These are phyloP conservation scores for Xyrichtys novacula DNA, from an alignment of 2,797 vertebrate genomes.

Conservation along the genomic window DNA sequence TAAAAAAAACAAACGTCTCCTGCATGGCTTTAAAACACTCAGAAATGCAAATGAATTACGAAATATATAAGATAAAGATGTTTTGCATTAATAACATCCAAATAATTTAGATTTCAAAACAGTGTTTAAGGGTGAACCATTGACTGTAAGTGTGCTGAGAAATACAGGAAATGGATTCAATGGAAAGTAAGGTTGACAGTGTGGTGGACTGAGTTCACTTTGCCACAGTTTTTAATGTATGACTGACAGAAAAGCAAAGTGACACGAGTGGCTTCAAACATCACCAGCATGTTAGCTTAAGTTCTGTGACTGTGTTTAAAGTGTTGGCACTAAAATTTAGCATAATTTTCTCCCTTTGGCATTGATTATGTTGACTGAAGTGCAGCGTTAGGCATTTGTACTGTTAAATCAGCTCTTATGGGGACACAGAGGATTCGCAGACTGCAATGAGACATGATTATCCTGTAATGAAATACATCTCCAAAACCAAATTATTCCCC, in stretches of 20 bases:
- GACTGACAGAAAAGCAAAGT: too few relatives aligned
- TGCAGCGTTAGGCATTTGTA: background rate
- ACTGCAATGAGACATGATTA: background rate
- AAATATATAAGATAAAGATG: constrained; percentile 9
- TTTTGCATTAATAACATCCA: constrained; percentile 7
- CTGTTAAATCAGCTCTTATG: constrained; percentile 7
- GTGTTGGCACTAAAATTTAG: background rate
- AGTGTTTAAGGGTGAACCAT: background rate
- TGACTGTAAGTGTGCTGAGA: background rate
- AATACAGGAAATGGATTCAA: background rate
- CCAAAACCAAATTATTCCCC: background rate
- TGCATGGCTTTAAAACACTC: constrained; percentile 6
- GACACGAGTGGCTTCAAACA: background rate
- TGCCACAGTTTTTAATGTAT: too few relatives aligned
- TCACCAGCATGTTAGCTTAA: background rate
- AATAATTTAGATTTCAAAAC: constrained; percentile 1
- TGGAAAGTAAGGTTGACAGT: background rate
- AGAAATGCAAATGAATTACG: constrained; percentile 18
- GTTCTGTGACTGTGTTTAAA: background rate
- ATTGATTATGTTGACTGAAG: background rate
- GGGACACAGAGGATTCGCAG: constrained; percentile 6
- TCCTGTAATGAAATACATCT: background rate
- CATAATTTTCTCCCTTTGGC: background rate
- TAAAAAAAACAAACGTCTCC: background rate
- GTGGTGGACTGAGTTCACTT: constrained; percentile 3